phyloP scores from a whole-genome alignment of 2,888 invertebrate species.

The Zootermopsis nevadensis region DNA sequence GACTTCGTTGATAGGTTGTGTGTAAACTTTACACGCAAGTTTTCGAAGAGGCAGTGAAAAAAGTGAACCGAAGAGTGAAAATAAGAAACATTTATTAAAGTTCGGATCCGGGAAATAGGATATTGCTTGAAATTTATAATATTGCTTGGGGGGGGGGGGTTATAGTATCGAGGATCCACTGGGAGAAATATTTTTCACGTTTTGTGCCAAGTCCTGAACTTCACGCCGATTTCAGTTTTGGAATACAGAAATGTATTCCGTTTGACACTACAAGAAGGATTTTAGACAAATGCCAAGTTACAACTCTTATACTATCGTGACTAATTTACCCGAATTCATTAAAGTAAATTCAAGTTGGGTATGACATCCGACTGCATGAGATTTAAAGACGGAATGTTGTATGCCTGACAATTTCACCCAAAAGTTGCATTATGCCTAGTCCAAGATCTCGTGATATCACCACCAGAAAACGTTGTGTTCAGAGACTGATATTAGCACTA shows the following conservation, averaged over 20 bases:
- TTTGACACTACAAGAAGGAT: not conserved
- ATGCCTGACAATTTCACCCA: too few species aligned
- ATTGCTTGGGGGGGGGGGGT: not conserved
- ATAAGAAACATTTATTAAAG: not conserved
- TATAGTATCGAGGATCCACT: not conserved
- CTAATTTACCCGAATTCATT: too few species aligned
- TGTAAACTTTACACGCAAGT: not conserved
- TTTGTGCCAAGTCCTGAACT: not conserved
- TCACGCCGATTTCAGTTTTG: too few species aligned
- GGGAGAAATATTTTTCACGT: not conserved
- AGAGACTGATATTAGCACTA: too few species aligned
- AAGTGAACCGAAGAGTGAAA: not conserved
- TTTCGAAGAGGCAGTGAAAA: not conserved
- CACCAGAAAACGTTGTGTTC: too few species aligned
- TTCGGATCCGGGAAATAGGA: not conserved
- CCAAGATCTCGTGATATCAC: too few species aligned
- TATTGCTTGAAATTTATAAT: constrained; percentile 10
- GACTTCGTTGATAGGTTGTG: not conserved
- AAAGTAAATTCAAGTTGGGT: too few species aligned
- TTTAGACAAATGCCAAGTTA: too few species aligned
- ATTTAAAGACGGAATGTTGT: too few species aligned
- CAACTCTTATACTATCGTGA: too few species aligned
- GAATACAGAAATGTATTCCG: not conserved
- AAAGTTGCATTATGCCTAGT: too few species aligned
- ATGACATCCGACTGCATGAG: too few species aligned